Base-by-base conservation (phyloP, 1,140 invertebrate species). In the Helicoverpa zea region DNA sequence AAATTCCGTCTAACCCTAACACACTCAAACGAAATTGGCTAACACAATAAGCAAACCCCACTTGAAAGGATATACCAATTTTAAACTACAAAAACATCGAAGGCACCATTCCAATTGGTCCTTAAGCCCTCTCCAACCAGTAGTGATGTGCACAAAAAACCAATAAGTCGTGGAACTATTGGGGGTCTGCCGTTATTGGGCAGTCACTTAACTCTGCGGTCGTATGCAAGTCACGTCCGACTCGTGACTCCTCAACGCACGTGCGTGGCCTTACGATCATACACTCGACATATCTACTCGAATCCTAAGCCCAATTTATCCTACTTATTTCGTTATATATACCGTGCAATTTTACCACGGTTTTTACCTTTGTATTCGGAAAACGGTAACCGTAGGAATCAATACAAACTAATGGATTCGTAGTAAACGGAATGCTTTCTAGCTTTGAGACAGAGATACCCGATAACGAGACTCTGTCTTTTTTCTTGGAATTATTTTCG, bases 261-360 rank as follows among this genome's bases (percentile, higher is more conserved):
- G 87, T 88, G 87, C 70, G 83, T 82, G 16, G 85, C 35, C 47
- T 84, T 49, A 30, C 68, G 68, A 72, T 52, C 5, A 61, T 72
- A 70, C 76, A 81, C 52, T 56, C 73, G 23, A 52, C 61, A 73
- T 82, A 87, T 83, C 84, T 79, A 81, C 76, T 81, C 58, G 82
- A 86, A 85, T 84, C 74, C 84, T 83, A 83, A 84, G 83, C 80
- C 78, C 85, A 87, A 89, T 89, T 89, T 85, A 87, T 85, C 79
- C 80, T 81, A 81, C 79, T 89, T 87, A 87, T 83, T 83, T 82
- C 54, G 73, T 56, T 56, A 82, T 64, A 83, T 64, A 83, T 82
- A 87, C 74, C 56, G 59, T 80, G 63, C 64, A 81, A 56, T 81
- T 82, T 82, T 84, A 83, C 63, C 86, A 80, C 56, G 5, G 18